Evolutionary conservation across 2,888 invertebrate genomes (phyloP), one percentile per base, ranked within the genome.

Genomic region (Lasiommata megera): DNA sequence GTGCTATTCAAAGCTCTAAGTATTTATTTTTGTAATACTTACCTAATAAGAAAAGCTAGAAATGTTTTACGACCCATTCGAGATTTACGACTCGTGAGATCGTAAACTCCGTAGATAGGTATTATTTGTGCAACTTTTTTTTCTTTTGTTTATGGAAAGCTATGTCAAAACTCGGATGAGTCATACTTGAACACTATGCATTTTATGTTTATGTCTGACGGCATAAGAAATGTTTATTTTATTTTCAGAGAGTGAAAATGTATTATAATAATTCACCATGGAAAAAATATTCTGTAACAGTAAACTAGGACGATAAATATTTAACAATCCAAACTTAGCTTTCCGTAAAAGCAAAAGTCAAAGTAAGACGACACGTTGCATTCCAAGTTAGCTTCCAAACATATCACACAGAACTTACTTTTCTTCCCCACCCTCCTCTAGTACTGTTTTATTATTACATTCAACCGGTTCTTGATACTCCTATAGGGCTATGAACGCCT

Each of bases 401-500:
- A 12, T 43, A 12, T 18, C 18, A 6, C 28, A 28, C 12, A 14
- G 16, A 29, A 16, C 14, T 28, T 14, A 23, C 43, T 46, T 46
- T 46, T 28, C 50, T 36, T 37, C 38, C 17, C 28, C 14, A 17
- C 46, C 52, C 29, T 14, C 37, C 17, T 40, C n/a, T 34, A 51
- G n/a, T 48, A 57, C 53, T 53, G 55, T 53, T 58, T 58, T 63
- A 67, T 62, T 54, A 60, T 37, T 65, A 71, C 71, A 54, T 61
- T 51, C 56, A 56, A 55, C 60, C 18, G 36, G 23, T 43, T 43
- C 37, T 34, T 9, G 46, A 50, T 44, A 16, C 79, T 80, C 73
- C 62, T 66, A 8, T 9, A 8, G 17, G 16, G 47, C 69, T 69
- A 72, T 88, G 75, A 1, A 63, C 59, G 77, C 88, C 88, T 88